Percentiles rank a stretch among this genome's conserved stretches.
Conservation (phyloP, 2,797 vertebrate species). For the Picus viridis region DNA sequence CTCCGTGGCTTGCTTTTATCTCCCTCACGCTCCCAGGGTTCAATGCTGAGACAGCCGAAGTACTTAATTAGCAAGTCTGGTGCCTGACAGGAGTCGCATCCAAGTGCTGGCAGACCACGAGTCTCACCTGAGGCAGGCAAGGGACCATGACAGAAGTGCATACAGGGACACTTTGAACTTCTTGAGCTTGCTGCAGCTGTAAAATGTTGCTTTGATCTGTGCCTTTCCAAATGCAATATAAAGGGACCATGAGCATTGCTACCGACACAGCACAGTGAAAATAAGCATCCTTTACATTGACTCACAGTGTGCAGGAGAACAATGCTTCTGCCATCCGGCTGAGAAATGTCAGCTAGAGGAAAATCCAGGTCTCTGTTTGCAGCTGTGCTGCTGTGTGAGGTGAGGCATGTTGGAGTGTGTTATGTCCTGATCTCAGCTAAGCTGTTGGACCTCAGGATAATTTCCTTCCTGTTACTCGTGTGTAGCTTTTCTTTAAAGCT, state of each 20-base stretch:
- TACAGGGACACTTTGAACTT: slow-evolving; percentile 18
- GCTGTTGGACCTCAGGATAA: background rate
- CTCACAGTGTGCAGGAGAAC: background rate
- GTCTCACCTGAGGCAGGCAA: background rate
- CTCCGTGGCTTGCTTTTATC: background rate
- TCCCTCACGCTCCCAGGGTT: background rate
- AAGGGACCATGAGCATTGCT: background rate
- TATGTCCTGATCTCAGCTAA: background rate
- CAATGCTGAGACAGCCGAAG: slow-evolving; percentile 26
- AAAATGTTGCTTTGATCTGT: slow-evolving; percentile 40
- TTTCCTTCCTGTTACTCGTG: background rate
- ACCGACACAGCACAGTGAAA: background rate
- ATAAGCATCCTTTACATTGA: background rate
- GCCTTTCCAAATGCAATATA: background rate
- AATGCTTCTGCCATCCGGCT: background rate
- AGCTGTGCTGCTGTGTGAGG: background rate
- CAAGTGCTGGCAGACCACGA: background rate
- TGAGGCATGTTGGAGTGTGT: background rate
- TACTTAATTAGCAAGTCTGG: background rate
- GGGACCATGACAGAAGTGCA: background rate
- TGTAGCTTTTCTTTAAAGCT: background rate
- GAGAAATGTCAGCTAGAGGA: background rate
- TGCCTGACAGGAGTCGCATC: background rate
- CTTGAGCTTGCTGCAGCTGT: slow-evolving; percentile 7
- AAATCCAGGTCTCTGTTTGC: background rate